Evolutionary conservation across 2,113 vertebrate species (phyloP).

Genomic region (Tamias sibiricus): DNA sequence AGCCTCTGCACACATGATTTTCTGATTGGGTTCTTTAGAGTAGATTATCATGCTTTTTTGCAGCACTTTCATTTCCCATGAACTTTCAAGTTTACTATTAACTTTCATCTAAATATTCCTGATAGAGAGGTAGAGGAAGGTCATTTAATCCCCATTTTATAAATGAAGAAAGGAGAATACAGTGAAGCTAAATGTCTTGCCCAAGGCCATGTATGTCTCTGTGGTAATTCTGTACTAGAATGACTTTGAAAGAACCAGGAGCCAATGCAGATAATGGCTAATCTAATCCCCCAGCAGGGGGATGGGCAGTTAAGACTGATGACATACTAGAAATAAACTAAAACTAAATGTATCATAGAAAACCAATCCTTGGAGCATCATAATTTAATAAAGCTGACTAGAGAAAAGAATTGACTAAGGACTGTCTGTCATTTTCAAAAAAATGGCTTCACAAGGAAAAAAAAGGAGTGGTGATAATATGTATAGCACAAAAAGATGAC

Average conservation of each 20-base stretch:
- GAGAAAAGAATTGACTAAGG: neutral
- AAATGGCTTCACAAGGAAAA: constrained; percentile 2
- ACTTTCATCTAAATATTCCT: constrained; percentile 56
- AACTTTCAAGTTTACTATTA: constrained; percentile 30
- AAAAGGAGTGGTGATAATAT: neutral
- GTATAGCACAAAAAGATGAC: neutral
- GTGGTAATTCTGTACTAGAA: neutral
- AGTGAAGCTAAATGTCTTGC: constrained; percentile 47
- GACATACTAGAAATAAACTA: neutral
- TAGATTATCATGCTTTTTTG: neutral
- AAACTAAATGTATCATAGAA: constrained; percentile 12
- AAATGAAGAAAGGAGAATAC: constrained; percentile 29
- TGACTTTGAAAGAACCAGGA: neutral
- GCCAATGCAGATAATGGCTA: neutral
- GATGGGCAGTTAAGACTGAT: neutral
- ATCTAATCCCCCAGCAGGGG: neutral
- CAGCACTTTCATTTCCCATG: neutral
- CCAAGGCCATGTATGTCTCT: constrained; percentile 26
- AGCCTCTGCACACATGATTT: neutral
- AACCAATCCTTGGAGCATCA: neutral
- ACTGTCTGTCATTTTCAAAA: constrained; percentile 18
- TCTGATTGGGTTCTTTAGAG: neutral
- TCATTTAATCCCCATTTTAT: constrained; percentile 52
- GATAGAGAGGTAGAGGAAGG: constrained; percentile 24
- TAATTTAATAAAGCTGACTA: constrained; percentile 15